phyloP scores from a whole-genome alignment of 1,140 invertebrate genomes.

The Aphidius gifuensis region DNA sequence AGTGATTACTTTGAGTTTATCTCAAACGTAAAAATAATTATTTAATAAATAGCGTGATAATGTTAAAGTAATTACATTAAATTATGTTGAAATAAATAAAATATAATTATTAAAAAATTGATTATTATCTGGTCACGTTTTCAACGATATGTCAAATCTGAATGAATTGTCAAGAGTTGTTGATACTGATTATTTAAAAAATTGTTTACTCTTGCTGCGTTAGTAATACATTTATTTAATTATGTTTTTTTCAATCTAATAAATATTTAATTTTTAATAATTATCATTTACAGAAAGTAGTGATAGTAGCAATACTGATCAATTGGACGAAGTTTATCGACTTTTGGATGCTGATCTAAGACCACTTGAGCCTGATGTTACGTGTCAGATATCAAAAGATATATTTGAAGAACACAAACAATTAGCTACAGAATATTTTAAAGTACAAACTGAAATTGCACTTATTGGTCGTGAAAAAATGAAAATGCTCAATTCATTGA shows the following conservation, averaged over 20 bases:
- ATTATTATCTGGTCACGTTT: no score
- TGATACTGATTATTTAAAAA: conserved; percentile 38
- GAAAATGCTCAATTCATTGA: conserved; percentile 65
- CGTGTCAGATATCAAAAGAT: conserved; percentile 71
- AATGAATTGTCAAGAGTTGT: conserved; percentile 35
- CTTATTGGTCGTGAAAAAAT: conserved; percentile 67
- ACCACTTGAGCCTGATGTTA: conserved; percentile 75
- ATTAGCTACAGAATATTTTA: conserved; percentile 72
- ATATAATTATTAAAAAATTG: background rate
- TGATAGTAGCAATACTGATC: conserved; percentile 49
- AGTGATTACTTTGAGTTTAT: no score
- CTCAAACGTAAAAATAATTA: no score
- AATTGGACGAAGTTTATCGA: conserved; percentile 69
- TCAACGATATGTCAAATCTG: background rate
- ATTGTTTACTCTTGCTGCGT: conserved; percentile 44
- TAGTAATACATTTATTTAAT: conserved; percentile 30
- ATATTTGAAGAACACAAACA: conserved; percentile 85
- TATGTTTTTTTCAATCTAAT: background rate
- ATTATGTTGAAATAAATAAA: background rate
- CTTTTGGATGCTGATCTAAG: conserved; percentile 75
- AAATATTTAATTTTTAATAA: conserved; percentile 8
- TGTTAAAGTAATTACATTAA: background rate
- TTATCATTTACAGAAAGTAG: conserved; percentile 26
- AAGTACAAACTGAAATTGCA: conserved; percentile 74
- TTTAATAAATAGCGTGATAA: no score